phyloP scores from a whole-genome alignment of 1,140 invertebrate species.

The Rhopalosiphum maidis region DNA sequence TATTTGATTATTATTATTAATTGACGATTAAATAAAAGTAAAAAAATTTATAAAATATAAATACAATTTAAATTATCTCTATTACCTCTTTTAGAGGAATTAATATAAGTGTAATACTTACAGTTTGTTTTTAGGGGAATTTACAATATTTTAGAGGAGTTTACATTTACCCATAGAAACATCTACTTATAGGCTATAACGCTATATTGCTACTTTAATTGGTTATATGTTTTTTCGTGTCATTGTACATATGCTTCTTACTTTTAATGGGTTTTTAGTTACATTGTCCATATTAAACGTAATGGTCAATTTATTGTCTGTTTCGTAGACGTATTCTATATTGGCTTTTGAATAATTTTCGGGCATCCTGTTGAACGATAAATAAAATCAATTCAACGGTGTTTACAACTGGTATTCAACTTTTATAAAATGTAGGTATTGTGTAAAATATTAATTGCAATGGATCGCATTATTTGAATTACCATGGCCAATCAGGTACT shows the following conservation, averaged over 20 bases:
- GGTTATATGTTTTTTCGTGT: background rate
- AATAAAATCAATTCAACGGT: background rate
- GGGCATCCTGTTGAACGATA: conserved; percentile 59
- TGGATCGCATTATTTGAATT: conserved; percentile 58
- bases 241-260: background rate
- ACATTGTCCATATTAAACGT: conserved; percentile 64
- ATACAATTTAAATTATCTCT: no score
- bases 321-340: conserved; percentile 69
- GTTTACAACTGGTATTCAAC: background rate
- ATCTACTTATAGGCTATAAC: background rate
- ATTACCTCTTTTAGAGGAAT: no score
- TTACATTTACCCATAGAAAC: no score
- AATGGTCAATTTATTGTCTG: conserved; percentile 70
- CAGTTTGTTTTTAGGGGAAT: no score
- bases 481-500: conserved; percentile 66
- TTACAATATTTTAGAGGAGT: no score
- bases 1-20: no score
- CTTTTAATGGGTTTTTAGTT: conserved; percentile 49
- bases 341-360: conserved; percentile 60
- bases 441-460: background rate
- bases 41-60: no score
- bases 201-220: background rate
- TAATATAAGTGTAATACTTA: no score
- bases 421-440: background rate
- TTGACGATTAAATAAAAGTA: no score